Evolutionary conservation across 2,888 invertebrate genomes (phyloP).

Genomic region (Leptarthrus brevirostris): DNA sequence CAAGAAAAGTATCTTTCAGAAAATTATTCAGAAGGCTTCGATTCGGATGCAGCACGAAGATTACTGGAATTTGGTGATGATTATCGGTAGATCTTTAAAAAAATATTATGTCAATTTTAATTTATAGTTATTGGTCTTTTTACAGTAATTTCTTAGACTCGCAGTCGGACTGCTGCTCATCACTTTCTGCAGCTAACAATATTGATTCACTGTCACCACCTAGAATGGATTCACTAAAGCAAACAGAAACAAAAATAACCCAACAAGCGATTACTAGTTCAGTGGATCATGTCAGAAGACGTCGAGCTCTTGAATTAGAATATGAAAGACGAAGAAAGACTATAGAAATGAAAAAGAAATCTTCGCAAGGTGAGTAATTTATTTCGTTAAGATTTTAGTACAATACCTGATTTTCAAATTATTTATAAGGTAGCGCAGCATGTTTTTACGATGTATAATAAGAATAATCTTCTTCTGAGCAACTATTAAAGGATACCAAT

Average conservation of each 20-base stretch:
- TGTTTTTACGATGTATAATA: too few species aligned
- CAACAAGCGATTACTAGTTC: slow-evolving; percentile 64
- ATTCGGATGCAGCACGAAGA: slow-evolving; percentile 85
- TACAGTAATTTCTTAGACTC: slow-evolving; percentile 82
- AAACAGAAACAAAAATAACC: slow-evolving; percentile 62
- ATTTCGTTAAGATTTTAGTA: too few species aligned
- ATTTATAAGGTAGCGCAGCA: too few species aligned
- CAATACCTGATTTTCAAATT: too few species aligned
- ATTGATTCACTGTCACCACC: slow-evolving; percentile 68
- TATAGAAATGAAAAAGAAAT: slow-evolving; percentile 64
- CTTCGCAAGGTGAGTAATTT: slow-evolving; percentile 63
- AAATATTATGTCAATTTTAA: not conserved
- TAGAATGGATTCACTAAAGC: slow-evolving; percentile 65
- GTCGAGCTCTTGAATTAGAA: slow-evolving; percentile 65
- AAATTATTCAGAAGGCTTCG: slow-evolving; percentile 86
- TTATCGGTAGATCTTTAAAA: slow-evolving; percentile 71
- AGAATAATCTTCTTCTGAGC: too few species aligned
- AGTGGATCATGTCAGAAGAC: slow-evolving; percentile 65
- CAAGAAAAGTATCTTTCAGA: slow-evolving; percentile 95
- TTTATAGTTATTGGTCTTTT: not conserved
- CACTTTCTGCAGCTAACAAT: slow-evolving; percentile 75
- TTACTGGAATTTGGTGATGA: slow-evolving; percentile 90
- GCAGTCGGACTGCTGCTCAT: slow-evolving; percentile 88
- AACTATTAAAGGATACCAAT: too few species aligned
- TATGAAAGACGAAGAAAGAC: slow-evolving; percentile 65